Evolutionary conservation across 35 echinoderm and acorn worm genomes (phyloP).

Genomic region (Diadema setosum): DNA sequence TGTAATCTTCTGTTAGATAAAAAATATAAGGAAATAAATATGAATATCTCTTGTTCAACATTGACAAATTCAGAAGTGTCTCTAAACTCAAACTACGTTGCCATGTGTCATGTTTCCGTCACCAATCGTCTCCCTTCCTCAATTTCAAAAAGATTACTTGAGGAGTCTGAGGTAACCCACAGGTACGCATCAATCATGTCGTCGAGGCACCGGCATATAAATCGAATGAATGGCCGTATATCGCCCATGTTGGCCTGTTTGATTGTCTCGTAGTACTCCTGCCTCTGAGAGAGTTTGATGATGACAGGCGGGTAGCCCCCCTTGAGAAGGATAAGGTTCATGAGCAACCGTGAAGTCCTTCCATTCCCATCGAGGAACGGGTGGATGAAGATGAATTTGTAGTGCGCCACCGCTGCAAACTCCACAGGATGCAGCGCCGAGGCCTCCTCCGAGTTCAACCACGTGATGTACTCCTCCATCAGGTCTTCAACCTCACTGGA

Average conservation of each 20-base stretch:
- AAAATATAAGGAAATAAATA: too few species aligned
- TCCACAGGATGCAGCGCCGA: slow-evolving; percentile 76
- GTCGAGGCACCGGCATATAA: slow-evolving; percentile 69
- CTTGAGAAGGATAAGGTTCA: slow-evolving; percentile 92
- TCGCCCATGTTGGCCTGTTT: slow-evolving; percentile 83
- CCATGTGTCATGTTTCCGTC: background rate
- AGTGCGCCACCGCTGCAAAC: slow-evolving; percentile 88
- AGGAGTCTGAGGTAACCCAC: slow-evolving; percentile 54
- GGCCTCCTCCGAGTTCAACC: slow-evolving; percentile 88
- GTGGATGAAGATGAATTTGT: slow-evolving; percentile 93
- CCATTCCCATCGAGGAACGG: slow-evolving; percentile 95
- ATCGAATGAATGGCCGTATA: slow-evolving; percentile 90
- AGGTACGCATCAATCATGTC: slow-evolving; percentile 82
- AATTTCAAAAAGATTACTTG: slow-evolving; percentile 51
- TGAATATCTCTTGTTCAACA: too few species aligned
- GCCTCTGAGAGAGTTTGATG: slow-evolving; percentile 69
- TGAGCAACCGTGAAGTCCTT: slow-evolving; percentile 81
- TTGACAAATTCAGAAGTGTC: too few species aligned
- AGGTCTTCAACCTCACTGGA: slow-evolving; percentile 53
- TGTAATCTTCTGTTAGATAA: too few species aligned
- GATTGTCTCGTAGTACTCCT: slow-evolving; percentile 77
- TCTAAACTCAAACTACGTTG: too few species aligned
- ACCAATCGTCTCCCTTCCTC: slow-evolving; percentile 17
- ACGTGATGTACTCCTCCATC: slow-evolving; percentile 74
- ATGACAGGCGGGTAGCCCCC: slow-evolving; percentile 86